These are phyloP conservation scores for Ichneumon xanthorius DNA, from an alignment of 2,888 invertebrate genomes.

Conservation along the genomic window DNA sequence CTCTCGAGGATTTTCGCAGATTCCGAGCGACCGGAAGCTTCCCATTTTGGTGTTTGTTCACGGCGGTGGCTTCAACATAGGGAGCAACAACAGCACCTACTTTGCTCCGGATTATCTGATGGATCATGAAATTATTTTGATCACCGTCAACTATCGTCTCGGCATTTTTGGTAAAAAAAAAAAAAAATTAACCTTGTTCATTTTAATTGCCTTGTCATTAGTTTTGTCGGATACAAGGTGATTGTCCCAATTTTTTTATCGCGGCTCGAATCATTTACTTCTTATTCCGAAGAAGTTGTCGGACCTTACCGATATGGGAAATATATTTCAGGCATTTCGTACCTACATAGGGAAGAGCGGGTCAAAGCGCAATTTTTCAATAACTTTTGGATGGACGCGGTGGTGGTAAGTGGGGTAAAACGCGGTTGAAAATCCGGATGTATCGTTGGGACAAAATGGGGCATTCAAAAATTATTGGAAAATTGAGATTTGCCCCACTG, in stretches of 20 bases:
- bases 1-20: conserved; percentile 63
- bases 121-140: conserved; percentile 78
- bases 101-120: conserved; percentile 77
- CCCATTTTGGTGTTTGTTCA: conserved; percentile 79
- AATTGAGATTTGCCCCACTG: no score
- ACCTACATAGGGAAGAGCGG: no score
- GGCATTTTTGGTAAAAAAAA: conserved; percentile 77
- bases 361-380: no score
- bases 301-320: no score
- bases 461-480: no score
- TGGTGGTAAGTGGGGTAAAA: no score
- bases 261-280: no score
- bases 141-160: conserved; percentile 80
- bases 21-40: conserved; percentile 65
- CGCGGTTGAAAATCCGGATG: no score
- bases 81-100: conserved; percentile 74
- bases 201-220: background rate
- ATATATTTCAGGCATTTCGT: background rate
- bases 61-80: conserved; percentile 74
- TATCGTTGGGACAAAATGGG: no score
- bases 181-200: background rate
- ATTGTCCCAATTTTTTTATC: background rate
- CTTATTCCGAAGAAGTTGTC: no score
- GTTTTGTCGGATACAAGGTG: no score
- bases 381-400: no score